phyloP scores from a whole-genome alignment of 2,888 invertebrate species.

The Acutogordius australiensis region DNA sequence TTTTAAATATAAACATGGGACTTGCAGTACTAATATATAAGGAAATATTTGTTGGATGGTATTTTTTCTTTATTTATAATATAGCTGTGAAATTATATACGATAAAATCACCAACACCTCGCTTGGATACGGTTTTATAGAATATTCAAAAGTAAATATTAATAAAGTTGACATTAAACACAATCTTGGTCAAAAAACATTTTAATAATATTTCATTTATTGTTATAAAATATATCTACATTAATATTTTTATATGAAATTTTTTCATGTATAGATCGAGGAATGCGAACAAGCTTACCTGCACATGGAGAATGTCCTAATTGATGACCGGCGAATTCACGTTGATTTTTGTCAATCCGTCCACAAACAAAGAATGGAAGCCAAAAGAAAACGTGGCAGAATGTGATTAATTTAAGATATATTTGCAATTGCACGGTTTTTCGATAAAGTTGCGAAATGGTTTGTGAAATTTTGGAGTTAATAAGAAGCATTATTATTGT shows the following conservation, averaged over 20 bases:
- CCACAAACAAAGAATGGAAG: too few relatives aligned
- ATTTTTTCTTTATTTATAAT: conserved; percentile 13
- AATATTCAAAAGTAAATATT: conserved; percentile 50
- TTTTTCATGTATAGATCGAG: conserved; percentile 21
- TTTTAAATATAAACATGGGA: too few relatives aligned
- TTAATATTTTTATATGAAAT: conserved; percentile 11
- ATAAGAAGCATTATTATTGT: too few relatives aligned
- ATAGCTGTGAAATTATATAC: conserved; percentile 68
- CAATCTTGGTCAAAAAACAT: background rate
- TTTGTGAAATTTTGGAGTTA: too few relatives aligned
- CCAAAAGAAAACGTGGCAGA: too few relatives aligned
- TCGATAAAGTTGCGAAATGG: too few relatives aligned
- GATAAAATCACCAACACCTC: conserved; percentile 50
- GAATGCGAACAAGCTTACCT: conserved; percentile 83
- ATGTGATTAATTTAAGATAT: too few relatives aligned
- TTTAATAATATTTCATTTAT: background rate
- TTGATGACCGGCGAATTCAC: conserved; percentile 89
- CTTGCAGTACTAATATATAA: too few relatives aligned
- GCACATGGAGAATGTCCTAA: conserved; percentile 97
- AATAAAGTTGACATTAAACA: background rate
- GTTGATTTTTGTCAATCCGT: conserved; percentile 98
- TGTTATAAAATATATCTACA: conserved; percentile 6
- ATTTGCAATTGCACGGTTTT: too few relatives aligned
- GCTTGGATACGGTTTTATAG: conserved; percentile 90
- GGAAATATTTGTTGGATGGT: background rate